Evolutionary conservation across 2,113 vertebrate species (phyloP).

Genomic region (Plectropomus leopardus): DNA sequence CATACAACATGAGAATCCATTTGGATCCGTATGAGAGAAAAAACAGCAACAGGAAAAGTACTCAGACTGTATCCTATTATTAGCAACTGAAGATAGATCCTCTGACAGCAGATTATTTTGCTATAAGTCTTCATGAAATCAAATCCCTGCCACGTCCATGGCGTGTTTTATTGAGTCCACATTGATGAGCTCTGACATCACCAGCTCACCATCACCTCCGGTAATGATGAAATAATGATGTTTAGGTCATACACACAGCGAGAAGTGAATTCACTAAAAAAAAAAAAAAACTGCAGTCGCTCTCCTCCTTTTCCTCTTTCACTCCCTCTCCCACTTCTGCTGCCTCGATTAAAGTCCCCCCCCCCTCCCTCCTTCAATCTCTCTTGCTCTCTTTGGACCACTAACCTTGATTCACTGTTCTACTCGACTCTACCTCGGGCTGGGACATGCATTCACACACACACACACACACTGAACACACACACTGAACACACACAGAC

Average conservation of each 20-base stretch:
- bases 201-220: neutral
- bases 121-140: conserved; percentile 35
- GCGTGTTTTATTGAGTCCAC: conserved; percentile 47
- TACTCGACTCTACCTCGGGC: conserved; percentile 61
- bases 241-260: conserved; percentile 5
- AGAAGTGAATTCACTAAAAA: conserved; percentile 4
- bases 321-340: conserved; percentile 27
- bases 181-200: conserved; percentile 21
- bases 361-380: conserved; percentile 36
- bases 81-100: conserved; percentile 29
- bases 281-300: neutral
- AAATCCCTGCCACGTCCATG: conserved; percentile 26
- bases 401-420: conserved; percentile 77
- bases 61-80: conserved; percentile 32
- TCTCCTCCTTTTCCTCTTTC: conserved; percentile 19
- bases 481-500: neutral
- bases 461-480: conserved; percentile 30
- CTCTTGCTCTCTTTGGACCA: conserved; percentile 68
- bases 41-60: conserved; percentile 4
- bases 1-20: neutral
- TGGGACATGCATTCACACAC: conserved; percentile 30
- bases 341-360: conserved; percentile 47
- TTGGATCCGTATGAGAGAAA: neutral
- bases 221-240: conserved; percentile 26
- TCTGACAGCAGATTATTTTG: conserved; percentile 43